Percentiles rank a stretch among this genome's conserved stretches.
Conservation (phyloP, 2,113 vertebrate genomes). For the Gasterosteus nipponicus region DNA sequence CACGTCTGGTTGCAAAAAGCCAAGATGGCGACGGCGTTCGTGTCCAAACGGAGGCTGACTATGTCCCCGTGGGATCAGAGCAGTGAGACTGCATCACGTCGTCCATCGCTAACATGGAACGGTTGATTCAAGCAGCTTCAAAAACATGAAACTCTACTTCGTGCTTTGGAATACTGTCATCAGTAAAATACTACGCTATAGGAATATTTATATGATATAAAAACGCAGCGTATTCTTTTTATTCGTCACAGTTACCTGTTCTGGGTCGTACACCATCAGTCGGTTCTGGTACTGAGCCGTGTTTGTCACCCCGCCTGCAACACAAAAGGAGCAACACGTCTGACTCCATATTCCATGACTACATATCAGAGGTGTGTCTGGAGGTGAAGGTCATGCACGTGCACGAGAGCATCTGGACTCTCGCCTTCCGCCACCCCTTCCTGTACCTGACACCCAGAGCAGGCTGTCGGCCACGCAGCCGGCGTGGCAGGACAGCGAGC, state of each 20-base stretch:
- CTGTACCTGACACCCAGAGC: conserved; percentile 97
- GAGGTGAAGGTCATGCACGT: neutral
- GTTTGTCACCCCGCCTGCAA: conserved; percentile 96
- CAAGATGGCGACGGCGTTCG: neutral
- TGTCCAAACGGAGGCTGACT: neutral
- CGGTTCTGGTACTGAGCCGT: conserved; percentile 98
- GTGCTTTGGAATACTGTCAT: neutral
- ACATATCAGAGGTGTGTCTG: neutral
- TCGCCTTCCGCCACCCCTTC: neutral
- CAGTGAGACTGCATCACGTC: neutral
- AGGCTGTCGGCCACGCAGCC: conserved; percentile 94
- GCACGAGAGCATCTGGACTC: neutral
- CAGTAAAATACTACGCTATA: neutral
- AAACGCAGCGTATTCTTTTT: neutral
- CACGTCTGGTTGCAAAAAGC: neutral
- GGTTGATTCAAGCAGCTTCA: neutral
- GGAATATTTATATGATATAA: neutral
- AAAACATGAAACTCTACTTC: neutral
- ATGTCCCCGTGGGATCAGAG: neutral
- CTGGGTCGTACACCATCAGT: conserved; percentile 96
- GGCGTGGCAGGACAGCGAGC: conserved; percentile 96
- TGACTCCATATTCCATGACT: neutral
- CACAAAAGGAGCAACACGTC: conserved; percentile 38
- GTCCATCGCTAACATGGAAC: neutral
- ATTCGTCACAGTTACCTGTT: conserved; percentile 82